Conservation (phyloP, 2,888 invertebrate species). For the Corbicula japonica region DNA sequence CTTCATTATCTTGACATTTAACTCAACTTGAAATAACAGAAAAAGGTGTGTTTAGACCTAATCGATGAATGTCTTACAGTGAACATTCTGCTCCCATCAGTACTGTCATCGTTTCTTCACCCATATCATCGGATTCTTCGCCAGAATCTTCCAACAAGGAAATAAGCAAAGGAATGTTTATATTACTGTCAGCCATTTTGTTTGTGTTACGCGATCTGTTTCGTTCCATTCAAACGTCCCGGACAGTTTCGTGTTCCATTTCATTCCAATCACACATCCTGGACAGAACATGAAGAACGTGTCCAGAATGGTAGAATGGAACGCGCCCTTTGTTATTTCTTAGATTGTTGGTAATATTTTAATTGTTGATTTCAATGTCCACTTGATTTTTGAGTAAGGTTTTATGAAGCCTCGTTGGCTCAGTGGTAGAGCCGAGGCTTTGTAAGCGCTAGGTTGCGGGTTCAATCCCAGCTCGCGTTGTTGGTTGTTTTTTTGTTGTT, state of each 20-base stretch:
- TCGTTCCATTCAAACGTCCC: constrained; percentile 21
- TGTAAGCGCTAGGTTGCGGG: too few relatives aligned
- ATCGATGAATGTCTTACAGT: constrained; percentile 9
- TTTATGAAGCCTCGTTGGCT: too few relatives aligned
- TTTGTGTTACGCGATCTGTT: background rate
- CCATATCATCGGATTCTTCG: constrained; percentile 11
- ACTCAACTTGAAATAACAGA: constrained; percentile 5
- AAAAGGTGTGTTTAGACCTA: constrained; percentile 1
- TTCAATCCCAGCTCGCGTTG: too few relatives aligned
- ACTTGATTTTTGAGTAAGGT: too few relatives aligned
- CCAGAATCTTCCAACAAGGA: constrained; percentile 21
- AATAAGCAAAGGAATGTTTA: constrained; percentile 4
- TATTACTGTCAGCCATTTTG: background rate
- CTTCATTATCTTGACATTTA: constrained; percentile 9
- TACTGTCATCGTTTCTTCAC: constrained; percentile 12
- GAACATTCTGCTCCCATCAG: constrained; percentile 13
- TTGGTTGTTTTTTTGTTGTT: too few relatives aligned
- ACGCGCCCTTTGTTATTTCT: too few relatives aligned
- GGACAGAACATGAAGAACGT: constrained; percentile 20
- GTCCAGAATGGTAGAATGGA: constrained; percentile 28
- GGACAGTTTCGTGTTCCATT: constrained; percentile 22
- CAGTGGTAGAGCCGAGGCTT: too few relatives aligned
- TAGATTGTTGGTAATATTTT: too few relatives aligned
- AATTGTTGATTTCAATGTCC: too few relatives aligned
- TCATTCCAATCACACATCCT: constrained; percentile 20